Evolutionary conservation across 92 coral and sea anemone genomes (phyloP).

Genomic region (Phenganax marumi): DNA sequence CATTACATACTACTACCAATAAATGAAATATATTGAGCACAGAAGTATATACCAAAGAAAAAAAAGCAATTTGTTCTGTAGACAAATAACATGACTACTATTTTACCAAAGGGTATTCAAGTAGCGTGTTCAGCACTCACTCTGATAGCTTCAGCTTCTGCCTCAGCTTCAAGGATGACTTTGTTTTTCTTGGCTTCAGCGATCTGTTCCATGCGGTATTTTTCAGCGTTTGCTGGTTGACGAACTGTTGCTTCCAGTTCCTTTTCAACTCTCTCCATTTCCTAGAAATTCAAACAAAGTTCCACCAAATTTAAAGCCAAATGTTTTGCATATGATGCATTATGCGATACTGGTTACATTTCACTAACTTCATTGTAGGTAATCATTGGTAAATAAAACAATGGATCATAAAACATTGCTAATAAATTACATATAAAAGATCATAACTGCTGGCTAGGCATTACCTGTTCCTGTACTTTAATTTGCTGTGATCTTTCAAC

Average conservation of each 20-base stretch:
- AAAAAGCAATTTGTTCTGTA: too few species aligned
- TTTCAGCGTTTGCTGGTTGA: slow-evolving; percentile 93
- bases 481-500: slow-evolving; percentile 92
- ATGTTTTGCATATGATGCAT: too few species aligned
- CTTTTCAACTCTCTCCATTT: slow-evolving; percentile 85
- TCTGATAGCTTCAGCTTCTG: slow-evolving; percentile 78
- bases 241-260: slow-evolving; percentile 89
- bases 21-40: too few species aligned
- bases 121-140: slow-evolving; percentile 39
- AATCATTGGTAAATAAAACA: too few species aligned
- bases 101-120: too few species aligned
- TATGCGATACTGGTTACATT: too few species aligned
- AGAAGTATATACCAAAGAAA: too few species aligned
- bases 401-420: background rate
- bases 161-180: slow-evolving; percentile 92
- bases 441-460: background rate
- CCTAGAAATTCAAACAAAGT: slow-evolving; percentile 47
- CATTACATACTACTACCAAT: background rate
- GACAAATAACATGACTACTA: too few species aligned
- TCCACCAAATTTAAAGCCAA: too few species aligned
- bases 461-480: slow-evolving; percentile 93
- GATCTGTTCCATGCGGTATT: slow-evolving; percentile 84
- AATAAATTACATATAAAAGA: background rate
- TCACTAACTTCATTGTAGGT: too few species aligned
- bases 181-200: slow-evolving; percentile 95